These are phyloP conservation scores for Enteromius anoplus DNA, from an alignment of 2,797 vertebrate species.

Conservation along the genomic window DNA sequence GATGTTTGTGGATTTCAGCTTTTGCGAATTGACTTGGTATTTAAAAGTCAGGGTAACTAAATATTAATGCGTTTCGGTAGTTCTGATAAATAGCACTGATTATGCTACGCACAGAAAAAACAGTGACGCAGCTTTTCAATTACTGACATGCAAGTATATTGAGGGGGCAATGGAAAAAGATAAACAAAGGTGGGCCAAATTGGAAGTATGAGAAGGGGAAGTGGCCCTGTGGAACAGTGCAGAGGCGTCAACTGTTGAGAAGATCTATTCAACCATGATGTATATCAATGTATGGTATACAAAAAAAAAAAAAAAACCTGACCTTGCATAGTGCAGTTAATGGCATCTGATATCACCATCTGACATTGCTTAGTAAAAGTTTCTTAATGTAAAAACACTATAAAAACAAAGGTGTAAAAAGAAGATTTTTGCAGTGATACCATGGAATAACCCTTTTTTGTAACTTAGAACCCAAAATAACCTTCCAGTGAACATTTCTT, in stretches of 20 bases:
- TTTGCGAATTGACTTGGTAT: neutral
- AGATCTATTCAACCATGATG: neutral
- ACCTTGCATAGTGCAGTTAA: neutral
- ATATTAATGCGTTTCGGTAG: neutral
- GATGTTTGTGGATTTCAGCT: neutral
- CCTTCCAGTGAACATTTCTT: neutral
- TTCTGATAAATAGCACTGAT: neutral
- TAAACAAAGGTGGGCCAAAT: neutral
- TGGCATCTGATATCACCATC: neutral
- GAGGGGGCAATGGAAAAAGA: constrained; percentile 29
- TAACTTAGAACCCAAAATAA: neutral
- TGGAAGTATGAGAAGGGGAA: neutral
- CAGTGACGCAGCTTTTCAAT: constrained; percentile 20
- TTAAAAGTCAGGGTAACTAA: neutral
- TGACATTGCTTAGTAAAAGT: neutral
- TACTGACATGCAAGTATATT: neutral
- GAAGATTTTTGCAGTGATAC: neutral
- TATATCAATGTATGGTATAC: neutral
- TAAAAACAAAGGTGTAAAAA: neutral
- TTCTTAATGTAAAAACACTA: neutral
- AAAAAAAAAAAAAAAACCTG: neutral
- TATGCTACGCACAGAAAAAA: neutral
- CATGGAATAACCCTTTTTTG: too few relatives aligned
- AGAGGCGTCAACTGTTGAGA: constrained; percentile 19
- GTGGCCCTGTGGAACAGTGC: constrained; percentile 28